Base-by-base conservation (phyloP, 2,113 vertebrate species). In the Himantopus leucocephalus region DNA sequence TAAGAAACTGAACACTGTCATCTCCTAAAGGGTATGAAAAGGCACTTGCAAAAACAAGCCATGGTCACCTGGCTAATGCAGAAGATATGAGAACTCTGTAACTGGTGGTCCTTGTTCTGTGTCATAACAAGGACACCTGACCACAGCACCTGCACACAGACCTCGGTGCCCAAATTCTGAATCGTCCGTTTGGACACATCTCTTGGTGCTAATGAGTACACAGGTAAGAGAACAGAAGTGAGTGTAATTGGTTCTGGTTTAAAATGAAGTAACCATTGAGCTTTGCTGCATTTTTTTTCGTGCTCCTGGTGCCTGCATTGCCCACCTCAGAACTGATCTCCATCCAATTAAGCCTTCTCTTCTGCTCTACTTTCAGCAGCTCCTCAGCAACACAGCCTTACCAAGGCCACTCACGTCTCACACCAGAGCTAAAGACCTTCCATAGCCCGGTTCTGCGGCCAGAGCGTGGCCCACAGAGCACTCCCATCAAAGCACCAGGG, bases 391-490 rank as follows among this genome's bases (percentile, higher is more conserved):
- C 37, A 8, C 34, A 59, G 52, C 37, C 22, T 85, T 66, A 39
- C 52, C 59, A 73, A 52, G 23, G 59, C 23, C 35, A 24, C 50
- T 24, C 18, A 19, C 27, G 27, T 34, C 50, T 29, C 67, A 59
- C 29, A 45, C 12, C 29, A 37, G 43, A 52, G 34, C 43, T 52
- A 14, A 45, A 78, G 58, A 62, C 24, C 26, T 18, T 14, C 15
- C 0, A 1, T 34, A 85, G 41, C 27, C 27, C 5, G 1, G 56
- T 45, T 14, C 58, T 85, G 27, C 1, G 1, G 35, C 35, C 58
- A 58, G 32, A 50, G 32, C 35, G 23, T 29, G 32, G 50, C 35
- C n/a, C 20, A 41, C 30, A 84, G 56, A 39, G 12, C 27, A 13
- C 45, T 90, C 27, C 8, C 30, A 32, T 14, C 2, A 0, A 77